Evolutionary conservation across 1,140 invertebrate genomes (phyloP).

Genomic region (Propsilocerus akamusi): DNA sequence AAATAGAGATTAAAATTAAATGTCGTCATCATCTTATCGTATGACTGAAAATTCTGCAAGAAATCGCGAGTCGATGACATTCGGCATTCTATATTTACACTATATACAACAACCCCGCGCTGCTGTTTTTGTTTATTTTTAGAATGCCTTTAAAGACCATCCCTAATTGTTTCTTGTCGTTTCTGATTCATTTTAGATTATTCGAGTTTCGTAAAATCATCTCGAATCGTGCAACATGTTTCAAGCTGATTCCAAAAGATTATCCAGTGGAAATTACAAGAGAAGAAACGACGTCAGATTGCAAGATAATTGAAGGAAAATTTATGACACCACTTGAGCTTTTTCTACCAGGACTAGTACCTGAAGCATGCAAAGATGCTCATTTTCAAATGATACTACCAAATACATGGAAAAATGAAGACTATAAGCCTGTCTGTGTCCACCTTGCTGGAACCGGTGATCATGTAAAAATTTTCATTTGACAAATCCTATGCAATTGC

Average conservation of each 20-base stretch:
- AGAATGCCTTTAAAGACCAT: neutral
- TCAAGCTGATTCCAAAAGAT: slow-evolving; percentile 57
- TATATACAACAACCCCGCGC: neutral
- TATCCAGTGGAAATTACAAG: slow-evolving; percentile 82
- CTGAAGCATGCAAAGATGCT: slow-evolving; percentile 59
- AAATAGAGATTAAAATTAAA: neutral
- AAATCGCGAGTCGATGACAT: neutral
- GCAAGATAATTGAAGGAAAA: slow-evolving; percentile 64
- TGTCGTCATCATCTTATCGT: neutral
- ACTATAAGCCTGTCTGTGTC: slow-evolving; percentile 70
- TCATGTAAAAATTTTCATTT: slow-evolving; percentile 51
- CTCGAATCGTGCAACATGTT: slow-evolving; percentile 63
- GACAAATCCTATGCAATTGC: neutral
- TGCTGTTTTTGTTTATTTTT: neutral
- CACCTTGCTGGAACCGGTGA: slow-evolving; percentile 96
- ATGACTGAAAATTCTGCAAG: neutral
- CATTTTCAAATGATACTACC: slow-evolving; percentile 76
- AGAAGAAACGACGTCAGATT: slow-evolving; percentile 60
- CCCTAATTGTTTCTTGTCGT: slow-evolving; percentile 6
- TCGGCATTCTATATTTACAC: neutral
- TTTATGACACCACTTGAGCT: slow-evolving; percentile 73
- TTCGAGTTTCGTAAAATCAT: slow-evolving; percentile 81
- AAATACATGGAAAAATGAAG: slow-evolving; percentile 47
- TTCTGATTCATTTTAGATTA: slow-evolving; percentile 39
- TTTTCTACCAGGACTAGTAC: slow-evolving; percentile 71